Percentiles rank a stretch among this genome's conserved stretches.
These are phyloP conservation scores for Hydractinia symbiolongicarpus DNA, from an alignment of 30 jellyfish, hydroid and myxozoan species.

Conservation along the genomic window DNA sequence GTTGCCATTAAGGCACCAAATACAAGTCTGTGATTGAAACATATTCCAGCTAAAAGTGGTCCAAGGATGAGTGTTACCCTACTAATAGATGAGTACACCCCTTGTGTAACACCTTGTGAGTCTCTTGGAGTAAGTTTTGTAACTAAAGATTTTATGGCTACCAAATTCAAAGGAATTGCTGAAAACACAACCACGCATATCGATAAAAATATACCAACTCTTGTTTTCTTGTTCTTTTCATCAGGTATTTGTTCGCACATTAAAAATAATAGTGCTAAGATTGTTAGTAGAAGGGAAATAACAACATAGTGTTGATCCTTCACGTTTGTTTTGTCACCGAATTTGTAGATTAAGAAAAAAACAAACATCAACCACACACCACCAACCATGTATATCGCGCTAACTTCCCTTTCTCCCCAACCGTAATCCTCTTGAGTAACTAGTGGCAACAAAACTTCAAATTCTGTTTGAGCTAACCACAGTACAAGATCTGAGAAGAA, in stretches of 20 bases:
- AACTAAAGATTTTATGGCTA: slow-evolving; percentile 78
- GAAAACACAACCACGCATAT: slow-evolving; percentile 70
- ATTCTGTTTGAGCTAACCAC: slow-evolving; percentile 94
- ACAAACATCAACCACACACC: slow-evolving; percentile 73
- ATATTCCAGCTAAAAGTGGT: slow-evolving; percentile 87
- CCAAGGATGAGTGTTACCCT: slow-evolving; percentile 83
- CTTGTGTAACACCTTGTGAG: slow-evolving; percentile 94
- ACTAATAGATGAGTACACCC: slow-evolving; percentile 85
- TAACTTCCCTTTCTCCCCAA: slow-evolving; percentile 77
- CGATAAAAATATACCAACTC: slow-evolving; percentile 46
- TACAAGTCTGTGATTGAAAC: slow-evolving; percentile 60
- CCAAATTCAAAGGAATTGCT: slow-evolving; percentile 89
- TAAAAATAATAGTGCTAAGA: slow-evolving; percentile 59
- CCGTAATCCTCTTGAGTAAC: slow-evolving; percentile 89
- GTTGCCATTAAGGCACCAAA: slow-evolving; percentile 78
- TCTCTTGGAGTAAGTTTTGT: slow-evolving; percentile 83
- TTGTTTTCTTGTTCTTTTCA: slow-evolving; percentile 41
- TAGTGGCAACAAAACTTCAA: slow-evolving; percentile 93
- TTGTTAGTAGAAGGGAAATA: slow-evolving; percentile 68
- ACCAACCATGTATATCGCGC: slow-evolving; percentile 80
- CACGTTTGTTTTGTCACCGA: slow-evolving; percentile 45
- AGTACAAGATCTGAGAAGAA: slow-evolving; percentile 83
- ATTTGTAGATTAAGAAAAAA: slow-evolving; percentile 67
- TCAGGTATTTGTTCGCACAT: slow-evolving; percentile 62
- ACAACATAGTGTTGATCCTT: slow-evolving; percentile 61